Base-by-base conservation (phyloP, 2,888 invertebrate species). In the Ptychoptera contaminata region DNA sequence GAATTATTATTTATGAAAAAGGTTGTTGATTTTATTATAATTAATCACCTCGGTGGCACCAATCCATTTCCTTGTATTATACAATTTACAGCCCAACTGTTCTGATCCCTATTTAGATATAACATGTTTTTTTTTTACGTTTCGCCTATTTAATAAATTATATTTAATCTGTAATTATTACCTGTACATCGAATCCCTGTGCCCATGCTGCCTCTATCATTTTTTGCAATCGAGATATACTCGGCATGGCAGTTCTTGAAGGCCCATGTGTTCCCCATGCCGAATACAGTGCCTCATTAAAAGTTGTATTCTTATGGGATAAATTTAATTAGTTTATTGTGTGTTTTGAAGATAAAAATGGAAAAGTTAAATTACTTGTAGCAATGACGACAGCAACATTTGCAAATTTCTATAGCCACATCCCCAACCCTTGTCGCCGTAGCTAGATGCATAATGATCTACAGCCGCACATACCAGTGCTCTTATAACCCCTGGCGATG, bases 351-450 rank as follows among this genome's bases (percentile, higher is more conserved):
- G 44, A 46, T 37, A 11, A 35, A 15, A 38, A 16, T 35, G n/a
- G 31, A 12, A 30, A 8, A 29, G 2, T 4, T 30, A n/a, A 23
- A n/a, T 35, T 48, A 54, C 54, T 44, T 70, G 70, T 49, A 82
- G 68, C 41, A 91, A 69, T 2, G 84, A 82, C 1, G 88, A 88
- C n/a, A 91, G 71, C 54, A 91, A 68, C 90, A 91, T 91, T 63
- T 91, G 91, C 65, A 86, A 78, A 66, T 91, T 90, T 55, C 91
- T 70, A 60, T 90, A 91, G 0, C 92, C 92, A 58, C 92, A 92
- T 2, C 91, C 91, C 88, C 90, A 92, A 8, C 91, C 91, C 54
- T 80, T 73, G 64, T 91, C 91, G 1, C 87, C 90, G 57, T 86
- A 87, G 0, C 86, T 85, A 37, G 84, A 83, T 2, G 84, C 84